Evolutionary conservation across 2,797 vertebrate genomes (phyloP).

Genomic region (Oreochromis grahami): DNA sequence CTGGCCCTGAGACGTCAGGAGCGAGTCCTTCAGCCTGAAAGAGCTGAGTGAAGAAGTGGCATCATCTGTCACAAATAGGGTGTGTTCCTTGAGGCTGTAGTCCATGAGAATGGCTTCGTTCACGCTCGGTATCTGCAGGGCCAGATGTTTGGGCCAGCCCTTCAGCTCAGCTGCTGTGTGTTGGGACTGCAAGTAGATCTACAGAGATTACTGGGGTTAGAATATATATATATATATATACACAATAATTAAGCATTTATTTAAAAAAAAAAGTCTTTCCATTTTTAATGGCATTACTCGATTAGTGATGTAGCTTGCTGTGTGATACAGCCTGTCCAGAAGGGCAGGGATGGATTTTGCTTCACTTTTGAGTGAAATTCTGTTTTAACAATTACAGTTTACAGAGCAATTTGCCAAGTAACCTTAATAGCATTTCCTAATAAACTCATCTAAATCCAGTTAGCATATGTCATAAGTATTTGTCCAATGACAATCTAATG

Average conservation of each 20-base stretch:
- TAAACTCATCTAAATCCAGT: background rate
- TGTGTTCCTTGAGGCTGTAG: conserved; percentile 72
- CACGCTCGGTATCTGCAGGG: conserved; percentile 73
- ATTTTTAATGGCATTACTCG: background rate
- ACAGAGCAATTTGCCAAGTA: background rate
- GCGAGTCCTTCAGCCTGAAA: conserved; percentile 69
- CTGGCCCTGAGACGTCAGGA: conserved; percentile 60
- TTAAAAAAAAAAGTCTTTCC: background rate
- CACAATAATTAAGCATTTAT: background rate
- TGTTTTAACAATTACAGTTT: background rate
- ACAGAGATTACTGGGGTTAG: background rate
- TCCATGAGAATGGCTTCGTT: conserved; percentile 77
- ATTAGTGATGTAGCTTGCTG: background rate
- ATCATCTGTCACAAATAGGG: conserved; percentile 76
- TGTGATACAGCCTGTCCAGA: background rate
- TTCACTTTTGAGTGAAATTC: background rate
- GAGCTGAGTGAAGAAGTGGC: conserved; percentile 65
- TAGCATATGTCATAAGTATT: background rate
- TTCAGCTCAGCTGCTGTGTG: conserved; percentile 39
- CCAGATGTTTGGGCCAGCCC: conserved; percentile 70
- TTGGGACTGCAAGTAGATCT: conserved; percentile 84
- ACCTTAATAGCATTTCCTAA: background rate
- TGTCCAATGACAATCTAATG: background rate
- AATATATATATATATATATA: accelerated
- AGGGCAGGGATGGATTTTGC: background rate